Evolutionary conservation across 2,888 invertebrate genomes (phyloP).

Genomic region (Sphinx pinastri): DNA sequence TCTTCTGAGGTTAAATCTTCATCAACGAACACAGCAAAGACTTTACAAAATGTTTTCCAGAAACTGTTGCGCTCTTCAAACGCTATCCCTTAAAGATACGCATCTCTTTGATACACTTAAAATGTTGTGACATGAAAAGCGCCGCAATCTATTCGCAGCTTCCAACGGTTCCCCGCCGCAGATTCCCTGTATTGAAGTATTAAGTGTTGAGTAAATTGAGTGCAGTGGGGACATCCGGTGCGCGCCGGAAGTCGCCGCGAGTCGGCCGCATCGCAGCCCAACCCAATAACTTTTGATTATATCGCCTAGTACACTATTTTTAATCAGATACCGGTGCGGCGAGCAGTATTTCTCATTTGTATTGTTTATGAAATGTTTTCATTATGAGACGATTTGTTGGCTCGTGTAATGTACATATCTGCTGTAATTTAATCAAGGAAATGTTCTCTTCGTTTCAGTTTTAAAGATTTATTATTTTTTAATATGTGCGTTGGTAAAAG

Average conservation of each 20-base stretch:
- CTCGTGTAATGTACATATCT: neutral
- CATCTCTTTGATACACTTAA: neutral
- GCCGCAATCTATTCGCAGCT: neutral
- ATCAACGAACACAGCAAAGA: no score
- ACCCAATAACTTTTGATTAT: constrained; percentile 57
- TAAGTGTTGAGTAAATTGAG: constrained; percentile 49
- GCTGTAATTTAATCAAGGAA: constrained; percentile 4
- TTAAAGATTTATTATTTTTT: neutral
- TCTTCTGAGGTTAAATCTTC: no score
- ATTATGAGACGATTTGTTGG: constrained; percentile 22
- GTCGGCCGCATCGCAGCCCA: constrained; percentile 21
- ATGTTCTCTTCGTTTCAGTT: neutral
- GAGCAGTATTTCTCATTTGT: constrained; percentile 25
- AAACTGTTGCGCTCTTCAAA: no score
- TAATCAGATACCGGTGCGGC: constrained; percentile 28
- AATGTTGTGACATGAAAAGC: neutral
- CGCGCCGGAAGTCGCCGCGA: constrained; percentile 51
- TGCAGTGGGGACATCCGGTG: constrained; percentile 69
- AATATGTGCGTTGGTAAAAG: no score
- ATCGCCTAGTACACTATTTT: constrained; percentile 30
- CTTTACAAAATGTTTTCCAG: no score
- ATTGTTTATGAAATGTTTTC: constrained; percentile 24
- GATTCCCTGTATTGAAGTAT: constrained; percentile 32
- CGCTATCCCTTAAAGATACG: neutral
- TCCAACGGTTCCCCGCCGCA: neutral